These are phyloP conservation scores for Aerospiza tachiro DNA, from an alignment of 2,797 vertebrate species.

Conservation along the genomic window DNA sequence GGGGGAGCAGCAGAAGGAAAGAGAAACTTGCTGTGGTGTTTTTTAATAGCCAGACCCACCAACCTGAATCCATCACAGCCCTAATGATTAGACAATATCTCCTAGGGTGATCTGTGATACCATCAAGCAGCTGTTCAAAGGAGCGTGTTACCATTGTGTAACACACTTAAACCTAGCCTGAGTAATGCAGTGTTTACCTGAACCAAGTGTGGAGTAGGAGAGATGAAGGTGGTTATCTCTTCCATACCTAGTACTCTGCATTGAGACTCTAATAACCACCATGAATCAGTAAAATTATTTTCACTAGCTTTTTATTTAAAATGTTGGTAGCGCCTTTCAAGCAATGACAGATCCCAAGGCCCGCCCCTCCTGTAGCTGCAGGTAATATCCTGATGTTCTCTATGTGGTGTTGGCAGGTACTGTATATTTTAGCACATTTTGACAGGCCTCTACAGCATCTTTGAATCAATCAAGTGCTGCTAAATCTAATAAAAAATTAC, in stretches of 20 bases:
- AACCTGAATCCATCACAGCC: neutral
- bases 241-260: neutral
- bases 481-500: slow-evolving; percentile 43
- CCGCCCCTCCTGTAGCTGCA: slow-evolving; percentile 23
- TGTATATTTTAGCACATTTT: slow-evolving; percentile 67
- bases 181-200: neutral
- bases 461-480: slow-evolving; percentile 52
- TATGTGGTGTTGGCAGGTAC: slow-evolving; percentile 47
- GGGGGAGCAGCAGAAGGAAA: neutral
- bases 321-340: slow-evolving; percentile 12
- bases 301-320: slow-evolving; percentile 15
- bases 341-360: slow-evolving; percentile 14
- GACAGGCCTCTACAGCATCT: slow-evolving; percentile 31
- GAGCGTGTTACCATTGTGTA: rapidly evolving
- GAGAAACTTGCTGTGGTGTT: neutral
- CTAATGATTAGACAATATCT: neutral
- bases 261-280: neutral
- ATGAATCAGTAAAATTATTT: neutral
- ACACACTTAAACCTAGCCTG: neutral
- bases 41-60: neutral
- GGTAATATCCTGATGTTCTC: slow-evolving; percentile 55
- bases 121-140: neutral
- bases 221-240: neutral
- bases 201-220: neutral
- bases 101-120: neutral